A percentile compares a stretch with the other conserved stretches of the same genome.
Conservation (phyloP, 2,797 vertebrate genomes). For the Anableps anableps region DNA sequence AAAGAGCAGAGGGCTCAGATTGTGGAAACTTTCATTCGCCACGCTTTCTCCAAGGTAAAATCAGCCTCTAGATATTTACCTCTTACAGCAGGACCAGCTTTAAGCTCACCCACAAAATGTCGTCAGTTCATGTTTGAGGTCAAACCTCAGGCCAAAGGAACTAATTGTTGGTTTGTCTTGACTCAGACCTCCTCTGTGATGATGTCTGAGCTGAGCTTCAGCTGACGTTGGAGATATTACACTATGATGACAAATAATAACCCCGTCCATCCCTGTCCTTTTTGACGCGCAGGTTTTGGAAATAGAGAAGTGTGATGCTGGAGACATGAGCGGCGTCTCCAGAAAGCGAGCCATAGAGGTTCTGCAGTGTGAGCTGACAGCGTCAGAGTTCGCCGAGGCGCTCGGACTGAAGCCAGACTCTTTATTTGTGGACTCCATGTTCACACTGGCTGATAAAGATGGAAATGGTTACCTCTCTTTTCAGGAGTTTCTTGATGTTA, state of each 20-base stretch:
- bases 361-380: conserved; percentile 90
- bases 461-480: conserved; percentile 96
- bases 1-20: conserved; percentile 88
- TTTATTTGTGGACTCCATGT: conserved; percentile 96
- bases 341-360: conserved; percentile 84
- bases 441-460: conserved; percentile 94
- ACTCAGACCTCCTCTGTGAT: conserved; percentile 45
- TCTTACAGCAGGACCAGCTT: conserved; percentile 38
- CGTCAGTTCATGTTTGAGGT: conserved; percentile 62
- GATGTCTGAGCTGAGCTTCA: conserved; percentile 28
- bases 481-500: conserved; percentile 94
- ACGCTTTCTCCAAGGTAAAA: conserved; percentile 91
- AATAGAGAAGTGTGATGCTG: conserved; percentile 86
- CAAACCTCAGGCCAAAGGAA: conserved; percentile 49
- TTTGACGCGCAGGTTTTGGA: conserved; percentile 86
- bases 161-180: conserved; percentile 58
- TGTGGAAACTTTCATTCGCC: conserved; percentile 94
- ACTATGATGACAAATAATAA: conserved; percentile 39
- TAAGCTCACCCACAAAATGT: conserved; percentile 42
- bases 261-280: conserved; percentile 11
- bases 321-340: conserved; percentile 81
- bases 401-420: conserved; percentile 91
- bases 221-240: conserved; percentile 39
- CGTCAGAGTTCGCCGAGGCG: conserved; percentile 89
- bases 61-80: conserved; percentile 44